These are phyloP conservation scores for Eospalax fontanierii DNA, from an alignment of 2,797 vertebrate genomes.

Conservation along the genomic window DNA sequence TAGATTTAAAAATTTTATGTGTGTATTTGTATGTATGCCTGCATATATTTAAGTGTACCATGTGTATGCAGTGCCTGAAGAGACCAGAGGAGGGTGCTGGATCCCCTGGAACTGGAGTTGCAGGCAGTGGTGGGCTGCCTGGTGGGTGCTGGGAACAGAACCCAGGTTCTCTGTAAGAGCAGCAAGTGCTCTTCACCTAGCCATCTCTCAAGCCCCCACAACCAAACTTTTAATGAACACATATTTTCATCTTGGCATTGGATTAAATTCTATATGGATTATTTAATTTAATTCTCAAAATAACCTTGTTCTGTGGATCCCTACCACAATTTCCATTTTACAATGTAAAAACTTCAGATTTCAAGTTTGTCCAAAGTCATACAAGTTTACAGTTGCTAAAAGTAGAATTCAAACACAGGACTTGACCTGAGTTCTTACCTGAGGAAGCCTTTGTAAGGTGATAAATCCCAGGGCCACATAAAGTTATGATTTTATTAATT, in stretches of 20 bases:
- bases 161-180: too few species aligned
- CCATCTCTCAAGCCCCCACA: background rate
- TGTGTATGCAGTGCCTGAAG: too few species aligned
- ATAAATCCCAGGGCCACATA: background rate
- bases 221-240: background rate
- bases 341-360: constrained; percentile 2
- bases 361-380: background rate
- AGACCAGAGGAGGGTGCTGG: too few species aligned
- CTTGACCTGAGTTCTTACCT: background rate
- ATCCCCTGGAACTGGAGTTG: too few species aligned
- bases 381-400: background rate
- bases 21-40: too few species aligned
- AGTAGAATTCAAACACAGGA: background rate
- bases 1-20: background rate
- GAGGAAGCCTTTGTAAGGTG: background rate
- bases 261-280: background rate
- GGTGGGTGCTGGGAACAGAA: too few species aligned
- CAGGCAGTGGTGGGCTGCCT: too few species aligned
- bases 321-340: background rate
- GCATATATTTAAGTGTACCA: too few species aligned
- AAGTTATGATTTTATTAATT: constrained; percentile 54
- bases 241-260: background rate
- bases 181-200: too few species aligned
- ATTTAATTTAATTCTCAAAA: constrained; percentile 38
- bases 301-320: background rate